phyloP scores from a whole-genome alignment of 1,140 invertebrate genomes.

The Lepidostoma basale region DNA sequence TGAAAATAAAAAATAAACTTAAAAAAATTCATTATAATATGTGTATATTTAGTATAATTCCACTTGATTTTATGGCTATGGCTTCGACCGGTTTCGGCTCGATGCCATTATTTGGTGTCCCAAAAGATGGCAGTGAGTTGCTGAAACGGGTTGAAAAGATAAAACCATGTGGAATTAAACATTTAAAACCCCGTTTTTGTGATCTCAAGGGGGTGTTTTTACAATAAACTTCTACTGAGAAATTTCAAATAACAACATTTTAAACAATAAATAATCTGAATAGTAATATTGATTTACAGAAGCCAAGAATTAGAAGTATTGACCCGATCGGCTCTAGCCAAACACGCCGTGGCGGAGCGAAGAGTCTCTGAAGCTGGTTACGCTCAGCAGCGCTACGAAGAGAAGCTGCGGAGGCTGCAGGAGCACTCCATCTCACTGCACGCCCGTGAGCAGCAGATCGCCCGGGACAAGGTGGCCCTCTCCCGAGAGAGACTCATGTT shows the following conservation, averaged over 20 bases:
- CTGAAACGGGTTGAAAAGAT: too few species aligned
- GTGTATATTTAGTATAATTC: too few species aligned
- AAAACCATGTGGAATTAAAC: too few species aligned
- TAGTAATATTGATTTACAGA: constrained; percentile 41
- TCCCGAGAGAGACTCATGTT: constrained; percentile 56
- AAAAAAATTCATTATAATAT: too few species aligned
- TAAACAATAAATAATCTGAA: neutral
- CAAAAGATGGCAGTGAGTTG: too few species aligned
- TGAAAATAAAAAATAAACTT: too few species aligned
- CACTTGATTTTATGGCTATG: too few species aligned
- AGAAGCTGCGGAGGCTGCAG: constrained; percentile 56
- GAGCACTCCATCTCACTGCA: constrained; percentile 58
- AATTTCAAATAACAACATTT: neutral
- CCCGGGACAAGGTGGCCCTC: constrained; percentile 56
- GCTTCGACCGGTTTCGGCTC: too few species aligned
- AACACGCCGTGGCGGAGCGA: constrained; percentile 56
- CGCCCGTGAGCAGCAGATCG: constrained; percentile 58
- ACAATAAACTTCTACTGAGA: too few species aligned
- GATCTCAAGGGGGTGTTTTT: too few species aligned
- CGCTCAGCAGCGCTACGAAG: constrained; percentile 56
- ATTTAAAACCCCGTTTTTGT: too few species aligned
- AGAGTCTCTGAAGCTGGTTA: constrained; percentile 56
- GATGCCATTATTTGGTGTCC: too few species aligned
- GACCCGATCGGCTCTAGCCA: constrained; percentile 56
- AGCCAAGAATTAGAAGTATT: constrained; percentile 56